phyloP scores from a whole-genome alignment of 2,888 invertebrate species.

The Gymnosoma rotundatum region DNA sequence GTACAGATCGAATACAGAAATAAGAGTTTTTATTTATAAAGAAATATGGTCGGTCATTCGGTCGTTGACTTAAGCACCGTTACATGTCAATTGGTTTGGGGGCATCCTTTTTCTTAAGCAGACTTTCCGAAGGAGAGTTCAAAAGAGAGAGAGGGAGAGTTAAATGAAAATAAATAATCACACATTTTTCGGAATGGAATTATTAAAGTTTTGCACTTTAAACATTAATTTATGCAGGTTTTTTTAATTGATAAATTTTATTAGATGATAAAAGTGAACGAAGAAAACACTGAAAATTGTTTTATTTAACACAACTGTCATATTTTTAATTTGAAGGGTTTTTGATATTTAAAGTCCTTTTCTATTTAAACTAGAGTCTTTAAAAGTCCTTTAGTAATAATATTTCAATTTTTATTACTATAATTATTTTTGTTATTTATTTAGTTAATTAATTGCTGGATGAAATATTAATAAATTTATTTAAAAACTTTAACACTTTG shows the following conservation, averaged over 20 bases:
- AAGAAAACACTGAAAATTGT: background rate
- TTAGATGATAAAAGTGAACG: slow-evolving; percentile 9
- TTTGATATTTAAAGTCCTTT: background rate
- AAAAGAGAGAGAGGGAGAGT: background rate
- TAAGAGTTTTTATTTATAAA: slow-evolving; percentile 37
- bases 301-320: background rate
- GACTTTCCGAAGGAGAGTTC: background rate
- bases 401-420: no score
- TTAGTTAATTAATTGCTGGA: background rate
- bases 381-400: background rate
- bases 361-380: background rate
- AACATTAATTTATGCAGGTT: slow-evolving; percentile 51
- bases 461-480: background rate
- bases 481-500: slow-evolving; percentile 17
- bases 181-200: slow-evolving; percentile 56
- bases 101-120: slow-evolving; percentile 58
- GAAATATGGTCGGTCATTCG: slow-evolving; percentile 25
- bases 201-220: background rate
- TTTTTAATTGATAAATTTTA: slow-evolving; percentile 10
- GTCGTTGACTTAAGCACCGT: slow-evolving; percentile 29
- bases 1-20: slow-evolving; percentile 21
- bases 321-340: background rate
- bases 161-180: slow-evolving; percentile 15
- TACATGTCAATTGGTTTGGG: slow-evolving; percentile 56
- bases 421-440: background rate